phyloP scores from a whole-genome alignment of 2,888 invertebrate genomes.

The Heliconius hortense region DNA sequence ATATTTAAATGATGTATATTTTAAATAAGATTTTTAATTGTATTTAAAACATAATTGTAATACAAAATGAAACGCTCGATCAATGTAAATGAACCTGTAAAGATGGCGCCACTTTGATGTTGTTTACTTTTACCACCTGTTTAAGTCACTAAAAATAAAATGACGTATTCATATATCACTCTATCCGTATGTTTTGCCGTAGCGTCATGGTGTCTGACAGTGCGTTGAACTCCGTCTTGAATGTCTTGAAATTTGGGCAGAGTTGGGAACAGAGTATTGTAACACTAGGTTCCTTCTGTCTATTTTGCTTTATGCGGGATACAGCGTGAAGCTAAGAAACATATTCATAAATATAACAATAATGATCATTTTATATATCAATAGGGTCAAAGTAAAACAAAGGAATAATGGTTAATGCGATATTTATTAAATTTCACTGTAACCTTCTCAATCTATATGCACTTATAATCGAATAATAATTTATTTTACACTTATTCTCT shows the following conservation, averaged over 20 bases:
- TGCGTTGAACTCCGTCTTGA: too few relatives aligned
- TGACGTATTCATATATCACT: background rate
- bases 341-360: background rate
- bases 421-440: slow-evolving; percentile 82
- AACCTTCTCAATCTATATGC: slow-evolving; percentile 77
- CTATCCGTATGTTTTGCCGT: background rate
- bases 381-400: slow-evolving; percentile 40
- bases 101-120: background rate
- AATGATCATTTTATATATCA: background rate
- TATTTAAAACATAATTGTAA: too few relatives aligned
- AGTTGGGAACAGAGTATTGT: too few relatives aligned
- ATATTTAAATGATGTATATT: too few relatives aligned
- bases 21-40: too few relatives aligned
- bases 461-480: slow-evolving; percentile 76
- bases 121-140: background rate
- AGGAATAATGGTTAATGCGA: slow-evolving; percentile 73
- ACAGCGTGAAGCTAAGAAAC: background rate
- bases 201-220: too few relatives aligned
- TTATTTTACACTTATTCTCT: slow-evolving; percentile 76
- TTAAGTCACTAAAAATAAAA: slow-evolving; percentile 1
- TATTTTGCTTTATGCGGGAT: background rate
- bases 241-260: too few relatives aligned
- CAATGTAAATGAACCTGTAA: background rate
- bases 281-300: background rate
- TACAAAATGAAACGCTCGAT: background rate